Evolutionary conservation across 2,797 vertebrate species (phyloP), one percentile per base, ranked within the genome.

Genomic region (Myotis pilosus): DNA sequence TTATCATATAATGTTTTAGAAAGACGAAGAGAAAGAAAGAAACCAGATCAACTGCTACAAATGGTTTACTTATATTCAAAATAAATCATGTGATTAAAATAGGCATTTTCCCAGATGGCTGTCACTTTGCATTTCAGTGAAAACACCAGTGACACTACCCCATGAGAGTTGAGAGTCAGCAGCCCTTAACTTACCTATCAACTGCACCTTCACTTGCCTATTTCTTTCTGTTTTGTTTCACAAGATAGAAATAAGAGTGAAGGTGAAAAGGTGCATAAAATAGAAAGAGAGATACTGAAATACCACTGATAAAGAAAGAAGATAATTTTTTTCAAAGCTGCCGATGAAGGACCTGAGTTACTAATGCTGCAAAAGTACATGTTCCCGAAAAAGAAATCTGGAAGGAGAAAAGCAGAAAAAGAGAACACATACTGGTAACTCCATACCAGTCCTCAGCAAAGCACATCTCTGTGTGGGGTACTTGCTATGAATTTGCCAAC

Each of bases 1-100:
- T 85, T 76, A 82, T 92, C 74, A 87, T 47, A 76, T 83, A 71
- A 74, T 71, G 47, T 68, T 95, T 95, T 81, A 91, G 30, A 95
- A 88, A 23, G 76, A 87, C 3, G 72, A 69, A 82, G 72, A 23
- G 64, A 88, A 41, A 75, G 69, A 76, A 81, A 95, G 28, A 20
- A 94, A 41, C 19, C 69, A 38, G 47, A 92, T 41, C 51, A 95
- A 47, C 23, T 80, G 38, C 16, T 66, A 92, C 16, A 90, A 94
- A 91, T 64, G 41, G 36, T 36, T 89, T 74, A 92, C 47, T 64
- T 51, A 38, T 66, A 81, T 96, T 94, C 71, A 55, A 68, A 96
- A 49, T 75, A 92, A 97, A 92, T 79, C 87, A 86, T 68, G 16
- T 60, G 41, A 88, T 51, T 69, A 90, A 49, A 87, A 66, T 10